Conservation (phyloP, 2,797 vertebrate species). For the Dallia pectoralis region DNA sequence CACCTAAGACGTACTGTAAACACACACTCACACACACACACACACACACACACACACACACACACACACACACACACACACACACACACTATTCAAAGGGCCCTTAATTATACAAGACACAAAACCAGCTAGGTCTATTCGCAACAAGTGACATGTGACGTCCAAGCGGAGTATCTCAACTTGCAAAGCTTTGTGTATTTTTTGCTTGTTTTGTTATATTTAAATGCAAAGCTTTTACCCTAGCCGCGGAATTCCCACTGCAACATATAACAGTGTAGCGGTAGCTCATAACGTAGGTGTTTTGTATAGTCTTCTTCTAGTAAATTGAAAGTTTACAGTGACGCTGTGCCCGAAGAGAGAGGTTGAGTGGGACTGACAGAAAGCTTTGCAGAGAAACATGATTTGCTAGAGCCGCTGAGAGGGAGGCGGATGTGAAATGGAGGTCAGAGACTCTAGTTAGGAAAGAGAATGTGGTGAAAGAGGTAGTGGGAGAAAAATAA, state of each 20-base stretch:
- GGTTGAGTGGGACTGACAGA: slow-evolving; percentile 5
- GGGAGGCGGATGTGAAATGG: slow-evolving; percentile 15
- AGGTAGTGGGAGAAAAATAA: not conserved
- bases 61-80: slow-evolving; percentile 9
- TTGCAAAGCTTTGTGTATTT: not conserved
- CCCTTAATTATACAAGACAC: not conserved
- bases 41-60: slow-evolving; percentile 13
- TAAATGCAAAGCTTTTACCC: not conserved
- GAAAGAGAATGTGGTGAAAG: slow-evolving; percentile 1
- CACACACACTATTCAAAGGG: not conserved
- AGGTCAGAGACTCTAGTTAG: slow-evolving; percentile 23
- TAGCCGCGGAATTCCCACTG: not conserved
- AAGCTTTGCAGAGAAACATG: slow-evolving; percentile 2
- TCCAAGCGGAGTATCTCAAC: not conserved
- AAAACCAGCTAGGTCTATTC: not conserved
- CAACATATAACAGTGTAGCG: not conserved
- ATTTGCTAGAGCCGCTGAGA: slow-evolving; percentile 10
- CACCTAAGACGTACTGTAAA: not conserved
- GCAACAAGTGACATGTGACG: not conserved
- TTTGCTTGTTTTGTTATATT: not conserved
- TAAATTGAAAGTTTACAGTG: not conserved
- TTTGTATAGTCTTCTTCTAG: not conserved
- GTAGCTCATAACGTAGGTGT: not conserved
- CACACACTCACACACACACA: slow-evolving; percentile 12
- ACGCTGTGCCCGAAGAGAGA: not conserved